phyloP scores from a whole-genome alignment of 1,140 invertebrate species.

The Vanessa tameamea region DNA sequence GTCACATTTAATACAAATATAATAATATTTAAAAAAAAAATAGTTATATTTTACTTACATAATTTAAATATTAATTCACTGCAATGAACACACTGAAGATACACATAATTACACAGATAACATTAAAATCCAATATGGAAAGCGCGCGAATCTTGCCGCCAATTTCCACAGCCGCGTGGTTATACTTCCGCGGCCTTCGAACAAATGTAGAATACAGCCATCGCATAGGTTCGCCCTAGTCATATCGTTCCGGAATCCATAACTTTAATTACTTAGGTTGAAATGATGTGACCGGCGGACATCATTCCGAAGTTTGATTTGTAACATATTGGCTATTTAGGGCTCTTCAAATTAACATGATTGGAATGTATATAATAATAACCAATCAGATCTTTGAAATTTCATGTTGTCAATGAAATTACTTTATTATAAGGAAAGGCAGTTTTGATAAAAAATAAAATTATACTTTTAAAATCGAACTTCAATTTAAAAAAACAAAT shows the following conservation, averaged over 20 bases:
- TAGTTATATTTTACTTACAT: background rate
- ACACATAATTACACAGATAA: constrained; percentile 19
- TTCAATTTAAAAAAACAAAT: too few relatives aligned
- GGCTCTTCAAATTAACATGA: background rate
- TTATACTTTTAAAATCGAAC: too few relatives aligned
- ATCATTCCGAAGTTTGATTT: too few relatives aligned
- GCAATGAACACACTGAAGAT: background rate
- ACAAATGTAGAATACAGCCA: constrained; percentile 22
- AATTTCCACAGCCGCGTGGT: constrained; percentile 24
- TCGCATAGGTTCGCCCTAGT: constrained; percentile 6
- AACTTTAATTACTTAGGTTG: background rate
- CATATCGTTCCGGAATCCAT: constrained; percentile 17
- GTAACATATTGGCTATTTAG: background rate
- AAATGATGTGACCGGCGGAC: background rate
- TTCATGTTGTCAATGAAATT: too few relatives aligned
- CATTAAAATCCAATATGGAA: constrained; percentile 6
- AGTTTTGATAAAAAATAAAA: too few relatives aligned
- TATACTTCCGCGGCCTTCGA: constrained; percentile 25
- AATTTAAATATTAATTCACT: background rate
- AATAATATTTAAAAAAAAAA: background rate
- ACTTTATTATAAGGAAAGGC: too few relatives aligned
- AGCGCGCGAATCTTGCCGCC: constrained; percentile 18
- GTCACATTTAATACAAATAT: too few relatives aligned
- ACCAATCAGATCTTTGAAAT: too few relatives aligned
- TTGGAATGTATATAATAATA: background rate